A percentile compares a stretch with the other conserved stretches of the same genome.
phyloP scores from a whole-genome alignment of 2,113 vertebrate genomes.

The Synodontis membranacea region DNA sequence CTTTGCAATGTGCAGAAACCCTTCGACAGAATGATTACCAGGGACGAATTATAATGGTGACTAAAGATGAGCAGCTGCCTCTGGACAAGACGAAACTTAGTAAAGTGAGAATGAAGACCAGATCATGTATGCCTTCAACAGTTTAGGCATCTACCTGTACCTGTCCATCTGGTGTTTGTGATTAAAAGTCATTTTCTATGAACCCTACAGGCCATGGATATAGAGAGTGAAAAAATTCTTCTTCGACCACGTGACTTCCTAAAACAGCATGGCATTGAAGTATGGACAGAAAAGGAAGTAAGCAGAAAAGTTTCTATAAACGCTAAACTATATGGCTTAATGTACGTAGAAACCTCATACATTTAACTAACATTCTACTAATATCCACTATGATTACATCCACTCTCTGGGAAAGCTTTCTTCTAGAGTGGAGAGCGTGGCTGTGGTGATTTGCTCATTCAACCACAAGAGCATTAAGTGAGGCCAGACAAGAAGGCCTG shows the following conservation, averaged over 20 bases:
- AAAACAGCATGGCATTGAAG: conserved; percentile 71
- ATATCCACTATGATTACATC: neutral
- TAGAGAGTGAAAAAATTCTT: conserved; percentile 71
- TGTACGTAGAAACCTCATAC: neutral
- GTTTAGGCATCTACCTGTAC: neutral
- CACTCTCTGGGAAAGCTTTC: neutral
- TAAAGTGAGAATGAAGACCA: conserved; percentile 70
- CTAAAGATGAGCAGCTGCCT: conserved; percentile 75
- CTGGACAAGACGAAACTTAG: conserved; percentile 84
- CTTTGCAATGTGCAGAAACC: conserved; percentile 82
- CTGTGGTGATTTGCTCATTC: neutral
- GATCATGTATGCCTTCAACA: neutral
- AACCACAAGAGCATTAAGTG: neutral
- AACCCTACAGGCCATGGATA: conserved; percentile 72
- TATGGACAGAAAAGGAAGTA: conserved; percentile 81
- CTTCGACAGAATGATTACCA: conserved; percentile 82
- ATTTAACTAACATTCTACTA: no score
- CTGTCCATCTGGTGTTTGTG: neutral
- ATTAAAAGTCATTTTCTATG: neutral
- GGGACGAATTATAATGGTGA: conserved; percentile 80
- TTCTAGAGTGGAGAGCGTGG: neutral
- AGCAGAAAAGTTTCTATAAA: neutral
- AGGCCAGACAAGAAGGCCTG: neutral
- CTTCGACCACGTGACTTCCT: conserved; percentile 79
- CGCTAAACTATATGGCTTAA: neutral